Base-by-base conservation (phyloP, 2,888 invertebrate species). In the Micoletzkya japonica region DNA sequence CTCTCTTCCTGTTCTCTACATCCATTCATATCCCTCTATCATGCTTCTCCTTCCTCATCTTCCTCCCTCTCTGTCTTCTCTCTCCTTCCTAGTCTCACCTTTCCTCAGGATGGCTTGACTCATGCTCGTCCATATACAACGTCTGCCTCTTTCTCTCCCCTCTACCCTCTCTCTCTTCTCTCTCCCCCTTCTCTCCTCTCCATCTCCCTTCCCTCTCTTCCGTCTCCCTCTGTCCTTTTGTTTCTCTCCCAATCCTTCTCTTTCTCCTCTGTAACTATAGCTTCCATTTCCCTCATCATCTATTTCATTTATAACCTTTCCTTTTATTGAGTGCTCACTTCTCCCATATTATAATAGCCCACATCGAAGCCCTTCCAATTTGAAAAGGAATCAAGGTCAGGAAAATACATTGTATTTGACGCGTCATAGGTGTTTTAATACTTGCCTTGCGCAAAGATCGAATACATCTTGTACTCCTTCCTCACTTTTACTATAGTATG, bases 161-260 rank as follows among this genome's bases (percentile, higher is more conserved):
- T 17, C 7, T 39, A 39, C 44, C 44, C 44, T 17, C 44, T 39
- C 44, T 17, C n/a, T n/a, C 54, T n/a, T n/a, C 24, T n/a, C n/a
- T 20, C 44, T 61, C 56, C 56, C 28, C 30, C 56, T 56, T 30
- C 30, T 6, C 30, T 30, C 56, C 56, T 56, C 56, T 56, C 56
- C 37, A 34, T 44, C 30, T 60, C 44, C 24, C n/a, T 32, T 34
- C 4, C 50, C 32, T 30, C n/a, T 26, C 34, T 14, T 28, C 17
- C 32, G 2, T 30, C 64, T 52, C 64, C 36, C 17, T 30, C 52
- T 50, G 28, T 44, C 34, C 26, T 34, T 44, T 50, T 32, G 32
- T 50, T 26, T 44, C 36, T 64, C 54, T 32, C 20, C 36, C 36
- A 3, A 32, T 10, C 50, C 39, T 28, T 30, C 2, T 60, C 44